Conservation (phyloP, 2,888 invertebrate genomes). For the Perizoma affinitatum region DNA sequence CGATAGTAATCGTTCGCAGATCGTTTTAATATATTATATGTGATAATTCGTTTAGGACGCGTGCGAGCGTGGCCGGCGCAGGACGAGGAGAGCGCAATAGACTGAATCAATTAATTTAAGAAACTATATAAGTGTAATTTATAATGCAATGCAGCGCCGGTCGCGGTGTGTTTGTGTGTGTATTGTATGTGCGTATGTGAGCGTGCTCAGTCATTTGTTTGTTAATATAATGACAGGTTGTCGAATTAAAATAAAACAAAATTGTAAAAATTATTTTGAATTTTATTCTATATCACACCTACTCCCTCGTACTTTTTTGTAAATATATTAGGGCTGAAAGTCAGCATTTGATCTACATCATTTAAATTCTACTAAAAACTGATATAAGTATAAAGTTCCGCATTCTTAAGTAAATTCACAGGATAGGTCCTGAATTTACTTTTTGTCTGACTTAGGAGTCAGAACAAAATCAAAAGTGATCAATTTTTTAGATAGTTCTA, state of each 20-base stretch:
- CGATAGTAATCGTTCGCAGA: slow-evolving; percentile 82
- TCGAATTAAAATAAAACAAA: slow-evolving; percentile 87
- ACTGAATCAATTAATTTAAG: slow-evolving; percentile 85
- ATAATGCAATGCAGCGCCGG: slow-evolving; percentile 86
- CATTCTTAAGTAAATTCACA: no score
- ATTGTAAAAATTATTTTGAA: slow-evolving; percentile 74
- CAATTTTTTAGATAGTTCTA: no score
- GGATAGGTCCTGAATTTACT: no score
- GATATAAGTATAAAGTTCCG: no score
- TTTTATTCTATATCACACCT: slow-evolving; percentile 52
- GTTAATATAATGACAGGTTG: slow-evolving; percentile 91
- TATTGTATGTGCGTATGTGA: slow-evolving; percentile 86
- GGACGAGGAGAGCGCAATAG: slow-evolving; percentile 84
- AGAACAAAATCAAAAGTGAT: no score
- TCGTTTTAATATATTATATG: slow-evolving; percentile 88
- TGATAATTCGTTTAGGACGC: slow-evolving; percentile 85
- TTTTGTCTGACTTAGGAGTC: no score
- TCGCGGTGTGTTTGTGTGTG: slow-evolving; percentile 86
- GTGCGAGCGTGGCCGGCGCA: slow-evolving; percentile 83
- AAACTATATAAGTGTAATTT: slow-evolving; percentile 86
- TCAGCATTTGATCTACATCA: no score
- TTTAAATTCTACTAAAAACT: no score
- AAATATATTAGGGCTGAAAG: no score
- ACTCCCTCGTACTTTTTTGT: slow-evolving; percentile 1
- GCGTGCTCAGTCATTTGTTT: slow-evolving; percentile 85